phyloP scores from a whole-genome alignment of 2,797 vertebrate species.

The Microctenopoma steveboyesi region DNA sequence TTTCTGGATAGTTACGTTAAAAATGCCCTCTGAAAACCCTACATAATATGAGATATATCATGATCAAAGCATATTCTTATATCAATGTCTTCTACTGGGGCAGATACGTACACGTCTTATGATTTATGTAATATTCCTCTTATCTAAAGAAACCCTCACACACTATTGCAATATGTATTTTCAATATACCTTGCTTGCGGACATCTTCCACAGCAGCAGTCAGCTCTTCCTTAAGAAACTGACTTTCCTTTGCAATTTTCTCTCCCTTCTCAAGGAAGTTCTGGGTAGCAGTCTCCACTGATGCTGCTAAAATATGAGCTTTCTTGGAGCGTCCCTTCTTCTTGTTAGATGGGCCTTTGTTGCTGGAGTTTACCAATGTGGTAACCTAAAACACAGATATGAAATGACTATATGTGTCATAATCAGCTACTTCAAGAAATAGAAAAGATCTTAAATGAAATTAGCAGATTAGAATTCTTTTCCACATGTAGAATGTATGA shows the following conservation, averaged over 20 bases:
- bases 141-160: constrained; percentile 51
- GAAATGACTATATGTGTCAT: constrained; percentile 12
- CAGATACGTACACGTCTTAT: constrained; percentile 61
- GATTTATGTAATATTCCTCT: constrained; percentile 63
- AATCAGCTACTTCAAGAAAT: not conserved
- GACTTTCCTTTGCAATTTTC: constrained; percentile 98
- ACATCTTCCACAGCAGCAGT: constrained; percentile 98
- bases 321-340: constrained; percentile 99
- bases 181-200: constrained; percentile 93
- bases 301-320: constrained; percentile 96
- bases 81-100: constrained; percentile 46
- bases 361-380: constrained; percentile 97
- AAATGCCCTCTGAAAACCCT: constrained; percentile 30
- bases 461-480: not conserved
- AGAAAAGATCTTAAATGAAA: not conserved
- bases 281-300: constrained; percentile 96
- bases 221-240: constrained; percentile 97
- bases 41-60: constrained; percentile 30
- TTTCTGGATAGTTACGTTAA: constrained; percentile 39
- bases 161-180: constrained; percentile 49
- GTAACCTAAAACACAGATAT: constrained; percentile 86
- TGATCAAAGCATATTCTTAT: constrained; percentile 44
- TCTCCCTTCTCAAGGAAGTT: constrained; percentile 99
- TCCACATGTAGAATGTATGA: not conserved
- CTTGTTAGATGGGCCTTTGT: constrained; percentile 98